Base-by-base conservation (phyloP, 2,888 invertebrate species). In the Caenorhabditis panamensis region DNA sequence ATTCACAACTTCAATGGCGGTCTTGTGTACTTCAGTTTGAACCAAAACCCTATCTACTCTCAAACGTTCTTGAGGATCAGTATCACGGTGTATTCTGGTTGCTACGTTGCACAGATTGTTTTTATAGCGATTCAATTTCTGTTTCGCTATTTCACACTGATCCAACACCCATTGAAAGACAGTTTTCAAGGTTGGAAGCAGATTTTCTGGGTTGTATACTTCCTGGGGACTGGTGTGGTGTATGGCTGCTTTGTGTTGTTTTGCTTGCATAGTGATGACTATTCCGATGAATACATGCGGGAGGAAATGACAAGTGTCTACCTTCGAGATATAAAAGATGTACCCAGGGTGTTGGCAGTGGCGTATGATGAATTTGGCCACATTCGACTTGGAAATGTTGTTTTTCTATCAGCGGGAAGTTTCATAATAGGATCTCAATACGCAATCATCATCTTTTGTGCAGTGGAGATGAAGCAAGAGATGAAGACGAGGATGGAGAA, bases 41-140 rank as follows among this genome's bases (percentile, higher is more conserved):
- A 49, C 11, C 6, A 18, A 1, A 3, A 1, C 2, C n/a, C 6
- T 18, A n/a, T 4, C n/a, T 20, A 18, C 47, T 41, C 41, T 13
- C 47, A 47, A 18, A 4, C 2, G 8, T 47, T 47, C 18, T 9
- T 47, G 2, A 41, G 11, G 13, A 6, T 41, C 2, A 13, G 11
- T 24, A 24, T 53, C 26, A 16, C 4, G 4, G 53, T 53, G 1
- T 53, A 53, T 13, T 8, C 24, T 1, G 24, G 24, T 22, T 26
- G 22, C 16, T 53, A 24, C 13, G 26, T 5, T n/a, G 18, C 26
- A 1, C 22, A 24, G 24, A 13, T 53, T 24, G 22, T 16, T 13
- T 53, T 53, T 16, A 53, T 53, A 24, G 26, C 53, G 24, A 26
- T 53, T 24, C 53, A 53, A 53, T 53, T 53, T 24, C 1, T 16